Evolutionary conservation across 2,888 invertebrate genomes (phyloP).

Genomic region (Drosophila pegasa): DNA sequence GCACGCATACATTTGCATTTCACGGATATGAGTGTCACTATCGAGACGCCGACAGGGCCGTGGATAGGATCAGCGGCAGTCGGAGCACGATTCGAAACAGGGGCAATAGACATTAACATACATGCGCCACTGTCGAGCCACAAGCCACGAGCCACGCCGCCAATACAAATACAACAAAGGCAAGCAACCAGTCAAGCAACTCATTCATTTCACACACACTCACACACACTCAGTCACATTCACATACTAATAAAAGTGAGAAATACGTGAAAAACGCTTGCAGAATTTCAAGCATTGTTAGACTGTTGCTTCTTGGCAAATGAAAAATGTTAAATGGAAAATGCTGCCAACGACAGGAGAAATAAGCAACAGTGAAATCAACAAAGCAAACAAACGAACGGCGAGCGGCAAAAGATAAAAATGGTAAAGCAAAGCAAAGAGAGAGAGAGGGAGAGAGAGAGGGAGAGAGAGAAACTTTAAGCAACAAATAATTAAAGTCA

Average conservation of each 20-base stretch:
- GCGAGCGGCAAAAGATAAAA: slow-evolving; percentile 24
- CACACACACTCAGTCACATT: slow-evolving; percentile 33
- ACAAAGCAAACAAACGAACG: slow-evolving; percentile 60
- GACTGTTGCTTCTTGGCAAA: slow-evolving; percentile 49
- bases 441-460: too few species aligned
- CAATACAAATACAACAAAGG: slow-evolving; percentile 35
- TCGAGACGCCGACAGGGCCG: slow-evolving; percentile 50
- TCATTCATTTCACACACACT: slow-evolving; percentile 63
- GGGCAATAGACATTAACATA: slow-evolving; percentile 35
- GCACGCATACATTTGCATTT: slow-evolving; percentile 80
- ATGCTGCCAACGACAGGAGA: slow-evolving; percentile 59
- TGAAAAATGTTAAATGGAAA: slow-evolving; percentile 64
- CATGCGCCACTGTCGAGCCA: slow-evolving; percentile 26
- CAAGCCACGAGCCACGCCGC: slow-evolving; percentile 31
- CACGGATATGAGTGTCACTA: slow-evolving; percentile 74
- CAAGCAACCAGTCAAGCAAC: slow-evolving; percentile 56
- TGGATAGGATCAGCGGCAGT: neutral
- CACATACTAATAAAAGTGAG: slow-evolving; percentile 61
- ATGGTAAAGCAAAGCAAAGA: neutral
- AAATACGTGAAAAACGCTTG: slow-evolving; percentile 69
- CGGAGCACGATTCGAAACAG: neutral
- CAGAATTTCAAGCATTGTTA: slow-evolving; percentile 71
- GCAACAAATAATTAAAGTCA: slow-evolving; percentile 47
- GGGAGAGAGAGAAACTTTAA: too few species aligned
- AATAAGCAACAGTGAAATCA: slow-evolving; percentile 58